phyloP scores from a whole-genome alignment of 2,888 invertebrate genomes.

The Sminthurinus aureus region DNA sequence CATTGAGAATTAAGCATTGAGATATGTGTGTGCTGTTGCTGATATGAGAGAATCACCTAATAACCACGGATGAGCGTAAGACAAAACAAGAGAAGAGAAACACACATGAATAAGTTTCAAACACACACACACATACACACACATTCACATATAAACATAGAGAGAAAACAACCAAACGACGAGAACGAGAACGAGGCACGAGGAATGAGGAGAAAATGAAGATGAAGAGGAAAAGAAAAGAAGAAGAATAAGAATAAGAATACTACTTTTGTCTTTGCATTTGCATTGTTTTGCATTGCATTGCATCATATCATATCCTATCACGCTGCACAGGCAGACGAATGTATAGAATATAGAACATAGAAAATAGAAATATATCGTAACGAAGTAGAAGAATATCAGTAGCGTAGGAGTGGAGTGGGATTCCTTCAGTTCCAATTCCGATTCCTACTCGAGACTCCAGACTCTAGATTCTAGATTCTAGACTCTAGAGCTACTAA shows the following conservation, averaged over 20 bases:
- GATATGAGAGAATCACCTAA: background rate
- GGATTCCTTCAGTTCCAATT: no score
- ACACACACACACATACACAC: background rate
- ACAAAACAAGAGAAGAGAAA: background rate
- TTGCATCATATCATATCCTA: no score
- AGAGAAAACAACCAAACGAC: background rate
- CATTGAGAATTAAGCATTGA: background rate
- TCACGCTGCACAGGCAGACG: background rate
- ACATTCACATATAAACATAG: no score
- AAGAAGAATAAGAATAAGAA: background rate
- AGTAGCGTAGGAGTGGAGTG: no score
- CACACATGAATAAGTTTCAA: slow-evolving; percentile 1
- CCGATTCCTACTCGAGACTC: no score
- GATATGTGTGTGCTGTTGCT: background rate
- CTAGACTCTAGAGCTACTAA: background rate
- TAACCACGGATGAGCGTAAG: background rate
- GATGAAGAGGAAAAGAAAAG: background rate
- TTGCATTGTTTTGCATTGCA: no score
- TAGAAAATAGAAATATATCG: no score
- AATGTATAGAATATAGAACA: background rate
- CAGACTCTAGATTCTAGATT: no score
- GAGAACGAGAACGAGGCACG: background rate
- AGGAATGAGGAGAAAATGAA: background rate
- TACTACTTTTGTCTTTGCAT: background rate
- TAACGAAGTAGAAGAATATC: no score